Base-by-base conservation (phyloP, 2,888 invertebrate species). In the Caenorhabditis angaria region DNA sequence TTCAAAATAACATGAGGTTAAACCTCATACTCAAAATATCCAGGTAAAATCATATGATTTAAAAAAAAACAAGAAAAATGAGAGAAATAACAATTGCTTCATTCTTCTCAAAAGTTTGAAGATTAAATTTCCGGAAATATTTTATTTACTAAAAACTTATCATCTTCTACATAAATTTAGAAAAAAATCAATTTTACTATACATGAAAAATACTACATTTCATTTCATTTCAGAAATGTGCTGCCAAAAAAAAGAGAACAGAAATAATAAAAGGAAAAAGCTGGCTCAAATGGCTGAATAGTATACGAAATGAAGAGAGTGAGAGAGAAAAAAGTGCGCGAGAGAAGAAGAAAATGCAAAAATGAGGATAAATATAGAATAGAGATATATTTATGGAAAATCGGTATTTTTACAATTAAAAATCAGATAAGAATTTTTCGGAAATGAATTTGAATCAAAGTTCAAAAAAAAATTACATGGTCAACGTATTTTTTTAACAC, bases 211-310 rank as follows among this genome's bases (percentile, higher is more conserved):
- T 32, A 48, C 10, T 35, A 2, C 27, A 29, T 47, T n/a, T 3
- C 27, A 20, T n/a, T 29, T 57, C 35, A 8, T 51, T 61, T 24
- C n/a, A 24, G 25, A 25, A 35, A 28, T 29, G n/a, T 20, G 10
- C 20, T 51, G 22, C 20, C 18, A 4, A 12, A 48, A 22, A 55
- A 61, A 18, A 55, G 12, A 20, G n/a, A 47, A n/a, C 5, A n/a
- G 60, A 68, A 61, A 54, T 56, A 51, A 35, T 67, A 61, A 55
- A 68, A 57, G 41, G 10, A 18, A 41, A 41, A 41, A 41, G 41
- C 41, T 18, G 41, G 41, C 3, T 2, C 32, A 41, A 12, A 41
- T n/a, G n/a, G n/a, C n/a, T n/a, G n/a, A 48, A 58, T 58, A 58
- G 28, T n/a, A 20, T 48, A 56, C 61, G 60, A 24, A 51, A 59